Conservation (phyloP, 2,888 invertebrate species). For the Glyphotaelius pellucidus region DNA sequence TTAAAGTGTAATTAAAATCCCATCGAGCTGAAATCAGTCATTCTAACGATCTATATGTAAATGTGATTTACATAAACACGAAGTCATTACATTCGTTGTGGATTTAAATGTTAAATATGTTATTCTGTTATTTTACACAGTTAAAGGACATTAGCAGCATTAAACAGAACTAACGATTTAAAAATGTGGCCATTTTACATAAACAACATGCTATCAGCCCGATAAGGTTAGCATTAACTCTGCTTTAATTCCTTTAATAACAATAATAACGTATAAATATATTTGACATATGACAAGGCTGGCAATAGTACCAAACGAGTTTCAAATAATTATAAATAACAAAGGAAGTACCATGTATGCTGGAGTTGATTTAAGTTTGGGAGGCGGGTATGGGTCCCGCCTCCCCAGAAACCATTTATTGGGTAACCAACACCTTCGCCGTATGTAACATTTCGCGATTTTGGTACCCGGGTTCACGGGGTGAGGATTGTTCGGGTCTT, state of each 20-base stretch:
- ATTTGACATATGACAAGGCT: too few relatives aligned
- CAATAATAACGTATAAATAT: too few relatives aligned
- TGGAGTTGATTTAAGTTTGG: too few relatives aligned
- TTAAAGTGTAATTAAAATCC: background rate
- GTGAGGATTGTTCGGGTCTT: too few relatives aligned
- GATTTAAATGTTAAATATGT: background rate
- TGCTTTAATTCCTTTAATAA: background rate
- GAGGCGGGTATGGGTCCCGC: too few relatives aligned
- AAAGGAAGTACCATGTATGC: too few relatives aligned
- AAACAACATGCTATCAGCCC: background rate
- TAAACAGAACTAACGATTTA: background rate
- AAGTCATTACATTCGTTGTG: background rate
- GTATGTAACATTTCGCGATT: too few relatives aligned
- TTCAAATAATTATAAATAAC: too few relatives aligned
- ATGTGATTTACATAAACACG: background rate
- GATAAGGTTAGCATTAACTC: background rate
- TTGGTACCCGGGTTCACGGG: too few relatives aligned
- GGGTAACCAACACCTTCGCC: too few relatives aligned
- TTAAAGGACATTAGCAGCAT: background rate
- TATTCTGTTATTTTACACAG: background rate
- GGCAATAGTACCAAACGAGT: too few relatives aligned
- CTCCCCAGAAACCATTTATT: too few relatives aligned
- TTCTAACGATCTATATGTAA: background rate
- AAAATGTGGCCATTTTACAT: background rate
- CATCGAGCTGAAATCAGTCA: background rate